Percentiles rank a stretch among this genome's conserved stretches.
phyloP scores from a whole-genome alignment of 1,140 invertebrate species.

The Apis florea region DNA sequence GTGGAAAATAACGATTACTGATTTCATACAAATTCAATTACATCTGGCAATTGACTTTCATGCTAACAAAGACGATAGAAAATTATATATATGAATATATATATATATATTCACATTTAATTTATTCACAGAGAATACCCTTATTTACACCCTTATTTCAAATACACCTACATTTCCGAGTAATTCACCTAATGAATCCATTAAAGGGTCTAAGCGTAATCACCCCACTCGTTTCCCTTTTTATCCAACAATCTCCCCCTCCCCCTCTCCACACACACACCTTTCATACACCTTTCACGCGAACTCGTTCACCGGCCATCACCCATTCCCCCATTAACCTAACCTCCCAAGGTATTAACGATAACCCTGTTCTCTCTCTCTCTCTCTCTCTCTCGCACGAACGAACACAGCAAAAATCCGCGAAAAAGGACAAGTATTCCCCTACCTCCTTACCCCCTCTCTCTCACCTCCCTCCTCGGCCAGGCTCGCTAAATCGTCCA shows the following conservation, averaged over 20 bases:
- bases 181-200: background rate
- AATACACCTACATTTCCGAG: background rate
- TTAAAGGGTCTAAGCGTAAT: background rate
- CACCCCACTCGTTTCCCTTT: background rate
- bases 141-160: background rate
- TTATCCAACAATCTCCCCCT: background rate
- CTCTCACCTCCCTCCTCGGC: background rate
- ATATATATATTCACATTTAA: no score
- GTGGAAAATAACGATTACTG: background rate
- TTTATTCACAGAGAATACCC: background rate
- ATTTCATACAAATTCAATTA: no score
- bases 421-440: background rate
- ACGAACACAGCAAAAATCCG: conserved; percentile 10
- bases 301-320: background rate
- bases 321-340: no score
- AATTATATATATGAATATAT: no score
- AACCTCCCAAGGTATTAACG: background rate
- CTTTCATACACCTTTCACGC: background rate
- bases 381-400: background rate
- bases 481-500: conserved; percentile 65
- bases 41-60: no score
- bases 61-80: no score
- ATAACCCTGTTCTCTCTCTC: background rate
- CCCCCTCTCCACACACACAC: background rate
- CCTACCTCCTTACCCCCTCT: background rate